These are phyloP conservation scores for Geodia barretti DNA, from an alignment of 37 sponge, comb jelly and placozoan species.

Conservation along the genomic window DNA sequence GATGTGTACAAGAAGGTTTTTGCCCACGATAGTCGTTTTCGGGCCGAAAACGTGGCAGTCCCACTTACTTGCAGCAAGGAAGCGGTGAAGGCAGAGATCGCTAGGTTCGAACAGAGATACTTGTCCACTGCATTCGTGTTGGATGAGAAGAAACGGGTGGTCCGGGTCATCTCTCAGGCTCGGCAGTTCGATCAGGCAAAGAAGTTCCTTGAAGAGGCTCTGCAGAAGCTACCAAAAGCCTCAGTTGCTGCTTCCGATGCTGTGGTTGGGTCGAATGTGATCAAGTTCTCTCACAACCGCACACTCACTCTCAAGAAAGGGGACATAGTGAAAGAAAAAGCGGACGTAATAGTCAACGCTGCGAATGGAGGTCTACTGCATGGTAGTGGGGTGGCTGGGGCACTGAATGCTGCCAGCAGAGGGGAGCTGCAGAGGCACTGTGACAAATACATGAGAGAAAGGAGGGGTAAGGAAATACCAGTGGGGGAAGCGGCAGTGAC, in stretches of 20 bases:
- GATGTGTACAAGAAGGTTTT: constrained; percentile 10
- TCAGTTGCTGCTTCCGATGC: not conserved
- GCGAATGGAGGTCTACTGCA: constrained; percentile 64
- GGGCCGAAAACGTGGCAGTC: not conserved
- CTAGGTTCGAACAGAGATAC: not conserved
- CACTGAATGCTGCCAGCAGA: constrained; percentile 54
- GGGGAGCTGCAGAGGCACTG: constrained; percentile 42
- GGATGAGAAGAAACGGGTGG: not conserved
- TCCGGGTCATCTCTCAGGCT: constrained; percentile 24
- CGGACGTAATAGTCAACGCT: constrained; percentile 71
- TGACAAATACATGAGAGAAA: constrained; percentile 1
- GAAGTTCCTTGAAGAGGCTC: constrained; percentile 3
- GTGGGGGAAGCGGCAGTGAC: constrained; percentile 56
- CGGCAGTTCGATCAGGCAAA: constrained; percentile 58
- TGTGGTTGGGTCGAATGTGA: not conserved
- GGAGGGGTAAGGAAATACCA: constrained; percentile 12
- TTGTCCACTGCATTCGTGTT: constrained; percentile 12
- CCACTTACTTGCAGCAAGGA: not conserved
- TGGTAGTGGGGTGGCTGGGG: constrained; percentile 71
- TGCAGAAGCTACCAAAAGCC: not conserved
- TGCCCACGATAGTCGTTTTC: no score
- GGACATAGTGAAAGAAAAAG: constrained; percentile 58
- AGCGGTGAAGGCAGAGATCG: not conserved
- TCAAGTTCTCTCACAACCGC: constrained; percentile 11
- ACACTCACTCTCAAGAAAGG: constrained; percentile 59